These are phyloP conservation scores for Jordanella pulchra DNA, from an alignment of 2,797 vertebrate genomes.

Conservation along the genomic window DNA sequence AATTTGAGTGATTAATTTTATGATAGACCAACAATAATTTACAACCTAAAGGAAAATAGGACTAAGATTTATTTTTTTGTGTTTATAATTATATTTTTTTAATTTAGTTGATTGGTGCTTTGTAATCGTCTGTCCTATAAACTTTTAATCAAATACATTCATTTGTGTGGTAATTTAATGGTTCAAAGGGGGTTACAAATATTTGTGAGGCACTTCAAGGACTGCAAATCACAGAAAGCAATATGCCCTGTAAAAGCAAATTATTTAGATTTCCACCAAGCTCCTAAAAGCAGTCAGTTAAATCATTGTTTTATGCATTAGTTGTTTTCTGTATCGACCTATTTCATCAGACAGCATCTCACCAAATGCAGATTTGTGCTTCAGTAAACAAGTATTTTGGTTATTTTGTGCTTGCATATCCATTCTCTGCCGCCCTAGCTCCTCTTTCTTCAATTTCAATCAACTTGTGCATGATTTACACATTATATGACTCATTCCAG, in stretches of 20 bases:
- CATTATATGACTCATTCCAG: constrained; percentile 62
- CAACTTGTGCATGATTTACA: constrained; percentile 66
- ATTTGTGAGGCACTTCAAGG: constrained; percentile 10
- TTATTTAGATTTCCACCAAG: constrained; percentile 13
- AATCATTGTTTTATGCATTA: constrained; percentile 34
- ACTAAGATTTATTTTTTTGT: no score
- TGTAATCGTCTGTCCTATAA: not conserved
- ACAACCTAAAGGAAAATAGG: not conserved
- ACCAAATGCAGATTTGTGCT: constrained; percentile 51
- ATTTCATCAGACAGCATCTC: constrained; percentile 31
- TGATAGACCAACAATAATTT: not conserved
- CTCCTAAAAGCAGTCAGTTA: constrained; percentile 11
- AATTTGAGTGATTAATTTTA: not conserved
- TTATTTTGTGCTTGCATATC: constrained; percentile 55
- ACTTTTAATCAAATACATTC: not conserved
- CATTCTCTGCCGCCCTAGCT: constrained; percentile 36
- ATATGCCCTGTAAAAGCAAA: constrained; percentile 8
- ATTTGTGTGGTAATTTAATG: not conserved
- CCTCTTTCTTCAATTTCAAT: constrained; percentile 51
- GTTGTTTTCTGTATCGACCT: constrained; percentile 27
- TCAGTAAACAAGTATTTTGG: constrained; percentile 57
- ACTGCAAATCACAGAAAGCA: constrained; percentile 6
- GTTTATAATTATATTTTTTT: not conserved
- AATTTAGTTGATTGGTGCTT: not conserved
- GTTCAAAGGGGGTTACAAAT: not conserved